These are phyloP conservation scores for Leucopternis melanops DNA, from an alignment of 2,113 vertebrate species.

Conservation along the genomic window DNA sequence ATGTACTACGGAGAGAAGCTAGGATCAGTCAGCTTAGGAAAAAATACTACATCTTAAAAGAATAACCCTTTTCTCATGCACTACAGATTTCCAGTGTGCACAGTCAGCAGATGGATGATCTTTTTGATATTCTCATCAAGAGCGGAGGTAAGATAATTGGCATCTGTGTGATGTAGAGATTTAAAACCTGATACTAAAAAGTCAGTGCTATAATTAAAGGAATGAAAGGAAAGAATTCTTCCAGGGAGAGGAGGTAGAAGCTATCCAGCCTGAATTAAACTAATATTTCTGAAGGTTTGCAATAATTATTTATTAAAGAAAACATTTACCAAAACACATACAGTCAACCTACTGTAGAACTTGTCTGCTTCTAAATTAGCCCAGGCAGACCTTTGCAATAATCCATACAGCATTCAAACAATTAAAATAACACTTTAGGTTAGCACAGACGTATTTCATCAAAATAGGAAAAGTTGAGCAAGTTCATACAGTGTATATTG, in stretches of 20 bases:
- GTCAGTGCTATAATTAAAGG: neutral
- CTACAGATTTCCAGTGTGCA: slow-evolving; percentile 82
- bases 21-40: neutral
- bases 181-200: neutral
- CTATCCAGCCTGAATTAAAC: neutral
- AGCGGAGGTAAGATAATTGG: slow-evolving; percentile 84
- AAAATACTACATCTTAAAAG: neutral
- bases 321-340: neutral
- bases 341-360: neutral
- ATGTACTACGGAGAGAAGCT: neutral
- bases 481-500: neutral
- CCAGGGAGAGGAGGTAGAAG: neutral
- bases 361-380: neutral
- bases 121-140: slow-evolving; percentile 97
- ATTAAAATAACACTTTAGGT: neutral
- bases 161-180: neutral
- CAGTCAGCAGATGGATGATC: slow-evolving; percentile 98
- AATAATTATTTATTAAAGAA: neutral
- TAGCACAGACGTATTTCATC: neutral
- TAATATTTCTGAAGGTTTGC: neutral
- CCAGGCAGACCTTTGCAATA: neutral
- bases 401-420: neutral
- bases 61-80: neutral
- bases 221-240: neutral
- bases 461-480: neutral